A percentile compares a stretch with the other conserved stretches of the same genome.
Evolutionary conservation across 2,888 invertebrate genomes (phyloP).

Genomic region (Bombylius major): DNA sequence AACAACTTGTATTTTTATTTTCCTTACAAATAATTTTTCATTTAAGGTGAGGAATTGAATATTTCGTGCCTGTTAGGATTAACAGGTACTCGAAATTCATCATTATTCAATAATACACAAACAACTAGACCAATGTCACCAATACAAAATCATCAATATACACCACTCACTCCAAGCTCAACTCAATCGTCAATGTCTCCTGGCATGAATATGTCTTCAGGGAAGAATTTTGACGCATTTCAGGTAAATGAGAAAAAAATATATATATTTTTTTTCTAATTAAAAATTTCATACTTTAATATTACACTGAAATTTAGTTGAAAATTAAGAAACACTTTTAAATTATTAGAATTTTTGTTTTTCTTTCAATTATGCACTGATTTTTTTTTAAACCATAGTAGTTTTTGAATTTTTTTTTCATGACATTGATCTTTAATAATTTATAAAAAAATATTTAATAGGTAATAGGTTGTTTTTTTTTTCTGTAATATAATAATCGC

Average conservation of each 20-base stretch:
- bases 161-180: constrained; percentile 32
- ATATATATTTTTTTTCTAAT: no score
- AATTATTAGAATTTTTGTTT: no score
- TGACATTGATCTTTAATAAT: no score
- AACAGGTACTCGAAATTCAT: constrained; percentile 16
- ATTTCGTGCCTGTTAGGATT: constrained; percentile 30
- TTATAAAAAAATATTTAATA: no score
- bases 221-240: constrained; percentile 31
- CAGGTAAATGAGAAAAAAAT: constrained; percentile 23
- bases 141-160: constrained; percentile 19
- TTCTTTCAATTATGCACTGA: no score
- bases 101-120: constrained; percentile 9
- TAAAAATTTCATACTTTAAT: no score
- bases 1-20: neutral
- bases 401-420: no score
- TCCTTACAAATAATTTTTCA: neutral
- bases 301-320: no score
- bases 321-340: no score
- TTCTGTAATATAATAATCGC: neutral
- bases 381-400: no score
- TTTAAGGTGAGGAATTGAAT: constrained; percentile 26
- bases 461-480: neutral
- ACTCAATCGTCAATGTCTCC: constrained; percentile 33
- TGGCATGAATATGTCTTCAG: constrained; percentile 21
- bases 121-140: constrained; percentile 11